Evolutionary conservation across 2,888 invertebrate species (phyloP).

Genomic region (Psococerastis gibbosa): DNA sequence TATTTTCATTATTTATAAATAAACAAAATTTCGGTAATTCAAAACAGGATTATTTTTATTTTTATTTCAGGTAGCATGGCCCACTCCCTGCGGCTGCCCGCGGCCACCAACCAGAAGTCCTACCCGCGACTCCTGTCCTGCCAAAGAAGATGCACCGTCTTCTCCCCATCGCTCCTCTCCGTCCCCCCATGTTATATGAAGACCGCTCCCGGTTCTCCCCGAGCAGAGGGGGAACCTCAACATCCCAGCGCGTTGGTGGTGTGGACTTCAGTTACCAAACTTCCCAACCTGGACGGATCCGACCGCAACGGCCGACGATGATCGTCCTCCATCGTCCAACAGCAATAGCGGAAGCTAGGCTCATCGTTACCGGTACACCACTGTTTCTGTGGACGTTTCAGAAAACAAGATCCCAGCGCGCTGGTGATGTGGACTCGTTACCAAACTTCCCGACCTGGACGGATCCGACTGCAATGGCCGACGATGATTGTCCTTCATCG

Average conservation of each 20-base stretch:
- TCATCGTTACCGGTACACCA: no score
- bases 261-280: conserved; percentile 1
- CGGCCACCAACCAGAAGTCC: neutral
- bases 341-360: conserved; percentile 2
- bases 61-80: conserved; percentile 15
- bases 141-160: conserved; percentile 3
- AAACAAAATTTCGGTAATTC: no score
- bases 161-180: conserved; percentile 20
- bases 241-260: conserved; percentile 2
- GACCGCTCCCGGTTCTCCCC: conserved; percentile 65
- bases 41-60: no score
- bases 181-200: conserved; percentile 54
- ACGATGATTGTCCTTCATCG: no score
- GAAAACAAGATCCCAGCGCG: no score
- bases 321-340: neutral
- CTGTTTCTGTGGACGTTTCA: no score
- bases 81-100: conserved; percentile 23
- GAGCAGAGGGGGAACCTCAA: conserved; percentile 30
- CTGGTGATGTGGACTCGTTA: no score
- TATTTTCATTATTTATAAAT: no score
- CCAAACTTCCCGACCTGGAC: no score
- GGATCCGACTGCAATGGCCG: no score
- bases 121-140: neutral
- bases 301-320: neutral
- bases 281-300: neutral